Evolutionary conservation across 1,140 invertebrate genomes (phyloP), one percentile per base, ranked within the genome.

Genomic region (Caerostris extrusa): DNA sequence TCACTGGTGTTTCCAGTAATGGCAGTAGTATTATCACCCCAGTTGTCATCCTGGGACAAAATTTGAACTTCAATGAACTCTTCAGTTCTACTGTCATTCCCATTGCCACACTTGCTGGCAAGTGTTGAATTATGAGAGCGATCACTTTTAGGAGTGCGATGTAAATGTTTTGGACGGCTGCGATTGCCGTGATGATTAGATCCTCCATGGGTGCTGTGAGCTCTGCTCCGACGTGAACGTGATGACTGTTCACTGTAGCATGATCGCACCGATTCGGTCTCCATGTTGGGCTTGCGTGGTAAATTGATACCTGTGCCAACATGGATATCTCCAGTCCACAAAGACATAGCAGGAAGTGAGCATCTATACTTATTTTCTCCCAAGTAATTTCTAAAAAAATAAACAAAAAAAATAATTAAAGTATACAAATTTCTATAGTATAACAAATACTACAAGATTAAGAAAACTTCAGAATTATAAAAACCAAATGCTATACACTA

Each of bases 1-100:
- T 99, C 99, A 0, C 98, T 99, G 3, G 98, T 99, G 95, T 99
- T 99, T 19, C 98, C 99, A 5, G 99, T 99, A 53, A 99, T 98
- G 0, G 98, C 99, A 5, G 99, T 99, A 0, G 98, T 99, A 95
- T 98, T 99, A 96, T 99, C 99, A 61, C 98, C 98, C 99, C 99
- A 99, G 95, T 99, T 99, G 95, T 99, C 99, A 97, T 99, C 98
- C 96, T 97, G 97, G 0, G 98, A 98, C 71, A 99, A 96, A 94
- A 99, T 99, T 96, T 99, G 98, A 83, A 99, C 98, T 96, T 98
- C 98, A 71, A 98, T 98, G 7, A 98, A 97, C 96, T 98, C 98
- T 98, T 96, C 90, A 10, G 77, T 88, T 64, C 91, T 67, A 67
- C 67, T 94, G 77, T 95, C 95, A 93, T 95, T 95, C 5, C 95